Base-by-base conservation (phyloP, 2,888 invertebrate species). In the Dendrolimus pini region DNA sequence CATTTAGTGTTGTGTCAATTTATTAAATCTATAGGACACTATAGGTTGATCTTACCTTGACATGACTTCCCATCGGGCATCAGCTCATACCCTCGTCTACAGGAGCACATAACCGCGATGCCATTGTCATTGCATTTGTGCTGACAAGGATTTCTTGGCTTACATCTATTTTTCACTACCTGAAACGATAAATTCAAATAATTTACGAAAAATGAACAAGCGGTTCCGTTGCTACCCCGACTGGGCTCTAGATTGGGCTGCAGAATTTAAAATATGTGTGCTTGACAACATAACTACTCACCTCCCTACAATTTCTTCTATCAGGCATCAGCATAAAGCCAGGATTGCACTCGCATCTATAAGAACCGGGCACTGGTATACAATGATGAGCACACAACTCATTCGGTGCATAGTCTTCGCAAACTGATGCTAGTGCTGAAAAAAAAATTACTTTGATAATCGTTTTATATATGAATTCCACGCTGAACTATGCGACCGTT, bases 301-400 rank as follows among this genome's bases (percentile, higher is more conserved):
- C 89, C 86, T 89, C 77, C 68, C 90, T 92, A 69, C 96, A 96
- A 9, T 95, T 94, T 68, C 93, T 93, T 1, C 93, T 93, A 76
- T 96, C 96, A 41, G 93, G 84, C 92, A 93, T 93, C 3, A 96
- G 85, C 69, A 89, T 91, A 67, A 91, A 95, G 0, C 95, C 95
- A 59, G 93, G 91, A 56, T 93, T 92, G 72, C 96, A 96, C 64
- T 93, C 92, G 71, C 96, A 96, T 62, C 83, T 91, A 72, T 93
- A 95, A 0, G 96, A 95, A 0, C 94, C 94, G 0, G 92, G 93
- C 0, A 93, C 91, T 1, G 96, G 94, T 41, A 95, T 92, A 74
- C 96, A 97, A 68, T 94, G 93, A 68, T 96, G 96, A 0, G 95
- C 94, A 77, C 96, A 97, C 12, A 95, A 82, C 69, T 89, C 89